Percentiles rank a stretch among this genome's conserved stretches.
Evolutionary conservation across 2,797 vertebrate genomes (phyloP).

Genomic region (Zenarchopterus dispar): DNA sequence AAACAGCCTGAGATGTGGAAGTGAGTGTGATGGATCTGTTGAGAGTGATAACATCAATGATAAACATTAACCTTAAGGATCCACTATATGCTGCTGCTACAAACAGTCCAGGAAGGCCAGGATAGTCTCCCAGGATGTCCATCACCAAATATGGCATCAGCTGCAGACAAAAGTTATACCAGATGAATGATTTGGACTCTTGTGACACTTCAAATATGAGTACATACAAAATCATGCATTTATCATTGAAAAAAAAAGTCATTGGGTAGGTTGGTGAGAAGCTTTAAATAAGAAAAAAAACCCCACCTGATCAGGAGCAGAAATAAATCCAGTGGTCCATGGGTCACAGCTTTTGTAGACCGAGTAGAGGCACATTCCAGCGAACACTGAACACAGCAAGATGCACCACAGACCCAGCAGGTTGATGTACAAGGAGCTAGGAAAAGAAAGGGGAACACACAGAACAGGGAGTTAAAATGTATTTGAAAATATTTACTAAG

Average conservation of each 20-base stretch:
- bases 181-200: background rate
- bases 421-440: conserved; percentile 91
- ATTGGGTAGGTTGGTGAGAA: background rate
- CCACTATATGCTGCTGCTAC: conserved; percentile 80
- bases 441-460: conserved; percentile 2
- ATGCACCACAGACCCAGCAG: conserved; percentile 89
- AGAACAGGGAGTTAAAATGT: background rate
- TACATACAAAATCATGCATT: too few species aligned
- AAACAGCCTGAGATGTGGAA: too few species aligned
- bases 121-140: conserved; percentile 88
- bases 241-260: background rate
- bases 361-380: conserved; percentile 90
- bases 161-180: conserved; percentile 58
- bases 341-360: conserved; percentile 92
- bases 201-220: background rate
- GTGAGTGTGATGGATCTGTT: background rate
- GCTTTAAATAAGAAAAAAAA: background rate
- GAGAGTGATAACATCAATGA: background rate
- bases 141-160: conserved; percentile 94
- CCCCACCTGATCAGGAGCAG: conserved; percentile 90
- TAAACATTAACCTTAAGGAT: conserved; percentile 87
- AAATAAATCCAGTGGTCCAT: conserved; percentile 84
- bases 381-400: conserved; percentile 83
- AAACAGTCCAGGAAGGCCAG: conserved; percentile 90
- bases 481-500: too few species aligned